Conservation (phyloP, 1,140 invertebrate species). For the Coboldia fuscipes region DNA sequence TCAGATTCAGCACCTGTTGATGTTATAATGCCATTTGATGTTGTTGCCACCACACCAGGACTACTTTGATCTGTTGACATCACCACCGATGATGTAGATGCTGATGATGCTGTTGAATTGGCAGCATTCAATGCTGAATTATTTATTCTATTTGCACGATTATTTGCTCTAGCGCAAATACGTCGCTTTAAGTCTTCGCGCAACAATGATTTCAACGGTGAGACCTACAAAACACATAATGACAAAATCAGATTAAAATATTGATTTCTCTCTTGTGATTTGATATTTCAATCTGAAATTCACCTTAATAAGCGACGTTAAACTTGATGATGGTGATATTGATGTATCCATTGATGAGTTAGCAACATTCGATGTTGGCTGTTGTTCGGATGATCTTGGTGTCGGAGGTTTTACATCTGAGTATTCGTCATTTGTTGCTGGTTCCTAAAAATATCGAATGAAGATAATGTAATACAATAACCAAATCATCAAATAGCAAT, state of each 20-base stretch:
- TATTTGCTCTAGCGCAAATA: constrained; percentile 35
- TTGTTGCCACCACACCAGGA: constrained; percentile 12
- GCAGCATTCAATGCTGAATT: constrained; percentile 2
- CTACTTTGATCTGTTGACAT: constrained; percentile 8
- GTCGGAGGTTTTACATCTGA: neutral
- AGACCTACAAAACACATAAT: constrained; percentile 31
- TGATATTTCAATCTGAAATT: neutral
- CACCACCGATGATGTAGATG: constrained; percentile 8
- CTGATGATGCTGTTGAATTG: neutral
- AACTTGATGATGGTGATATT: constrained; percentile 13
- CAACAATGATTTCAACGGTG: constrained; percentile 59
- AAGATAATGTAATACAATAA: neutral
- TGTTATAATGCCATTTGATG: constrained; percentile 37
- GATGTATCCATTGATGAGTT: neutral
- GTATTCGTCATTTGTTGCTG: constrained; percentile 16
- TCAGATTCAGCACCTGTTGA: constrained; percentile 33
- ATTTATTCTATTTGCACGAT: constrained; percentile 22
- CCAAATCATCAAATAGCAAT: neutral
- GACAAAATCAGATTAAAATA: neutral
- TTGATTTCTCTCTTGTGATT: neutral
- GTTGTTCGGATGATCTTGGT: neutral
- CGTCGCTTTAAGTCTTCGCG: constrained; percentile 58
- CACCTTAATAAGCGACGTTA: constrained; percentile 21
- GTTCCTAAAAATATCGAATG: constrained; percentile 12
- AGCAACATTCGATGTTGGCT: neutral